phyloP scores from a whole-genome alignment of 2,797 vertebrate species.

The Coracias cyanogaster region DNA sequence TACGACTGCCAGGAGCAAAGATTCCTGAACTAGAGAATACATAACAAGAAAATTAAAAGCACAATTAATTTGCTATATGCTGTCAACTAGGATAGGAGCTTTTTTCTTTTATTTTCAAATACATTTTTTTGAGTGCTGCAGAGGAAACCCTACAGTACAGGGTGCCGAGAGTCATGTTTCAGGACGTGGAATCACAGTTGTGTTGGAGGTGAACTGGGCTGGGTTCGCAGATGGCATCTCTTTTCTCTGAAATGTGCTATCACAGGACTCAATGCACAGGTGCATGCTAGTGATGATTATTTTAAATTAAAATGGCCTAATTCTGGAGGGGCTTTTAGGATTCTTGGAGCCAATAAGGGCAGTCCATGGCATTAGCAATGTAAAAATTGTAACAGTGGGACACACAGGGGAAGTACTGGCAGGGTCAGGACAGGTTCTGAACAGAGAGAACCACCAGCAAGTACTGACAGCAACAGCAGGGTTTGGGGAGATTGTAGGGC shows the following conservation, averaged over 20 bases:
- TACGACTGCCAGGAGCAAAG: neutral
- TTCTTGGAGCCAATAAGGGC: neutral
- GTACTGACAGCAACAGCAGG: neutral
- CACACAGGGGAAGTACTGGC: neutral
- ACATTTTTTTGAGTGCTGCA: neutral
- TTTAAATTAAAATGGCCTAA: neutral
- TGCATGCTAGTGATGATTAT: neutral
- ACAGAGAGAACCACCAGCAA: neutral
- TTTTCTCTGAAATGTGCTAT: neutral
- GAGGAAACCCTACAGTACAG: neutral
- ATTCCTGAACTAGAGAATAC: neutral
- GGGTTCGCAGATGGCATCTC: neutral
- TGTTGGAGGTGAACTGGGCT: neutral
- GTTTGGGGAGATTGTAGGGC: accelerated
- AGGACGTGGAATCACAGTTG: neutral
- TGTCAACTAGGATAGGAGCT: neutral
- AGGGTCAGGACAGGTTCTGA: neutral
- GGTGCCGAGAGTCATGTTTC: neutral
- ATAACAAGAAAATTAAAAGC: neutral
- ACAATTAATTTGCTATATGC: neutral
- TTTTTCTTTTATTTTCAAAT: neutral
- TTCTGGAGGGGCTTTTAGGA: neutral
- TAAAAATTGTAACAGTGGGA: neutral
- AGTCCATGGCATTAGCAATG: neutral
- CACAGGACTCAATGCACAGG: accelerated